phyloP scores from a whole-genome alignment of 2,888 invertebrate species.

The Sipha maydis region DNA sequence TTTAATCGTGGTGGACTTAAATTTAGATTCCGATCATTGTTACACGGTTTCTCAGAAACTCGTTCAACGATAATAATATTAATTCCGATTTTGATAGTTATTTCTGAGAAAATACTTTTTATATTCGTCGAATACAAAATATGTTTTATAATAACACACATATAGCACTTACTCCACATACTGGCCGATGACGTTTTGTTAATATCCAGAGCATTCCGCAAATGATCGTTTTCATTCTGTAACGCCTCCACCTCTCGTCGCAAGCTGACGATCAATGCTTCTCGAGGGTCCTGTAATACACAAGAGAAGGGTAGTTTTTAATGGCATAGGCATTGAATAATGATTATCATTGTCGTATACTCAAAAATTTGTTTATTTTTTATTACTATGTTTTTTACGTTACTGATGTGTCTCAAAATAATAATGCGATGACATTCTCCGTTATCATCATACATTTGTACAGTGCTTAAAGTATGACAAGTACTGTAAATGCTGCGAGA shows the following conservation, averaged over 20 bases:
- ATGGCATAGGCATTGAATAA: background rate
- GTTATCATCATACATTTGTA: background rate
- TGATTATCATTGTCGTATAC: background rate
- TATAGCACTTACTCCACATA: constrained; percentile 9
- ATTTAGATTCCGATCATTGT: background rate
- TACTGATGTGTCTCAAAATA: background rate
- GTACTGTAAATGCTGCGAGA: no score
- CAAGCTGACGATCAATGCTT: constrained; percentile 87
- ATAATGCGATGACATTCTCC: background rate
- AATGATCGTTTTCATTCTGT: constrained; percentile 87
- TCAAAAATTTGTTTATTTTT: background rate
- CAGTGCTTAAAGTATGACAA: background rate
- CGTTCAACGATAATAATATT: background rate
- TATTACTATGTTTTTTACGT: background rate
- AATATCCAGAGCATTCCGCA: constrained; percentile 79
- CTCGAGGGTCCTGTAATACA: constrained; percentile 81
- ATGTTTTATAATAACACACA: background rate
- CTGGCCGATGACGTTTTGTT: constrained; percentile 67
- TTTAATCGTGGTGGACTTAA: background rate
- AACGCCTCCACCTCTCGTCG: constrained; percentile 88
- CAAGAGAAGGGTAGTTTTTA: background rate
- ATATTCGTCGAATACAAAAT: background rate
- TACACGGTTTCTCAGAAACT: background rate
- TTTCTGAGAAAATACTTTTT: no score
- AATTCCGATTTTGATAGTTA: background rate